Evolutionary conservation across 2,888 invertebrate species (phyloP), one percentile per base, ranked within the genome.

Genomic region (Chrysolina oricalcia): DNA sequence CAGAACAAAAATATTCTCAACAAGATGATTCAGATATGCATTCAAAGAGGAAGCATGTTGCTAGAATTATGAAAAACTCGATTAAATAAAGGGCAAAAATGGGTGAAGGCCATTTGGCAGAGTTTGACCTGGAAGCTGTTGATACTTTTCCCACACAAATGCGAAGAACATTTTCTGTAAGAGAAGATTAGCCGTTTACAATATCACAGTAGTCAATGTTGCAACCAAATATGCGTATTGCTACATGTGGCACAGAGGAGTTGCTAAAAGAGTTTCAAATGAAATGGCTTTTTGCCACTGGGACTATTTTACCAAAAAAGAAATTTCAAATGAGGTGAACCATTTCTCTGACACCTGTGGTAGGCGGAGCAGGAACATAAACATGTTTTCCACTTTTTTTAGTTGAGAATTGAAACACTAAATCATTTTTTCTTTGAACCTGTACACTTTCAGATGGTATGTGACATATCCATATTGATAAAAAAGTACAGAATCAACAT

Each of bases 401-500:
- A 46, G 11, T 43, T 66, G 46, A 41, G 17, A 66, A 66, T 66
- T 66, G 35, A 23, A 66, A 43, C 46, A 19, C 41, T 66, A 21
- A 13, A 66, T 43, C 41, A 66, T 43, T 19, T 43, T 43, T 46
- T 66, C 19, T 41, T 66, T n/a, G 66, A 43, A 66, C 46, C 3
- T 23, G 46, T 11, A 66, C 66, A 66, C 40, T 43, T n/a, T 66
- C 66, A 66, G 40, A 66, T 66, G 66, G 43, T 41, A 46, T 66
- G 66, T 66, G 43, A 66, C 21, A 66, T 66, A n/a, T 43, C 66
- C 41, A 43, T 10, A 41, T 43, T 21, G 66, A 66, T 17, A 43
- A 13, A 43, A 40, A 35, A 35, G 27, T 64, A 17, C n/a, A 35
- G 11, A 64, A 64, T 64, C 17, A 27, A 53, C 15, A 53, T 53